Conservation (phyloP, 2,797 vertebrate genomes). For the Anolis apletophallus region DNA sequence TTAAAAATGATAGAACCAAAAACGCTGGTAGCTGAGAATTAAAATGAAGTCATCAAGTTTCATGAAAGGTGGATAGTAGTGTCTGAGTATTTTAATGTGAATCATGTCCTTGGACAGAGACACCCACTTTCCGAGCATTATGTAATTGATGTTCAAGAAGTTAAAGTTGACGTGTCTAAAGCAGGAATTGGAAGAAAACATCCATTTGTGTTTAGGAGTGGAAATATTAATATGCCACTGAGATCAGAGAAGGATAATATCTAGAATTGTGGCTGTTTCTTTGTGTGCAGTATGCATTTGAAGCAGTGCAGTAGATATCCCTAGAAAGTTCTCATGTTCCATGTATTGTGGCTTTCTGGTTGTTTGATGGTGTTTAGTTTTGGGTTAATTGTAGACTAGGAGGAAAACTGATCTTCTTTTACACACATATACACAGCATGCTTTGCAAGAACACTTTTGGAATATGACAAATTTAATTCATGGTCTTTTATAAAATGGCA, state of each 20-base stretch:
- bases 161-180: background rate
- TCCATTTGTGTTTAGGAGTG: background rate
- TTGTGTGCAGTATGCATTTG: background rate
- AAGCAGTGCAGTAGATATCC: background rate
- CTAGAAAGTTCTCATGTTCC: background rate
- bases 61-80: background rate
- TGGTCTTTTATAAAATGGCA: background rate
- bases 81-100: background rate
- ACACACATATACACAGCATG: background rate
- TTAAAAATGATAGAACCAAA: slow-evolving; percentile 33
- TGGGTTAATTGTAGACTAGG: background rate
- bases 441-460: background rate
- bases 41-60: background rate
- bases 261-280: background rate
- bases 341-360: background rate
- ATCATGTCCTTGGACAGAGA: background rate
- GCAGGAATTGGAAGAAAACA: background rate
- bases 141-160: background rate
- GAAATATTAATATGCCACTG: background rate
- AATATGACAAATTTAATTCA: background rate
- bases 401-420: background rate
- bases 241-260: background rate
- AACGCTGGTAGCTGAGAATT: slow-evolving; percentile 6
- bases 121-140: background rate
- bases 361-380: background rate